Evolutionary conservation across 2,888 invertebrate species (phyloP).

Genomic region (Arge pagana): DNA sequence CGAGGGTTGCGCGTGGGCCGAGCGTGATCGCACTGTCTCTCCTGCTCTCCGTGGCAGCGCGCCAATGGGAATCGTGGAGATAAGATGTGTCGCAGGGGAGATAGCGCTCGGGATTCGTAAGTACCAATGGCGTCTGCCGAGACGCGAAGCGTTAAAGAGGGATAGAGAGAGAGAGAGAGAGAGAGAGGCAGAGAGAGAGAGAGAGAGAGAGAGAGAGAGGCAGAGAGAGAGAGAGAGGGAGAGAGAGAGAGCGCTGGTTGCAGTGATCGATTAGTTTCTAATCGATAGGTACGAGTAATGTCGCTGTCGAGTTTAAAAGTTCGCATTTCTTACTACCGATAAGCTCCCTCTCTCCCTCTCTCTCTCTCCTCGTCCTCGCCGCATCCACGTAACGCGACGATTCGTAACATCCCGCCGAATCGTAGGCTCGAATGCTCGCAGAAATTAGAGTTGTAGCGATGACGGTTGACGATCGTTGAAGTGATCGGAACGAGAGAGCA

Average conservation of each 20-base stretch:
- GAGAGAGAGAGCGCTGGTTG: slow-evolving; percentile 17
- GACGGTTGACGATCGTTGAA: too few relatives aligned
- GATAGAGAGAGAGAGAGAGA: slow-evolving; percentile 25
- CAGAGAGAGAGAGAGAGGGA: slow-evolving; percentile 6
- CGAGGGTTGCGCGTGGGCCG: slow-evolving; percentile 27
- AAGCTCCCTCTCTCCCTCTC: too few relatives aligned
- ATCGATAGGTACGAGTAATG: too few relatives aligned
- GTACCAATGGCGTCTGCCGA: slow-evolving; percentile 31
- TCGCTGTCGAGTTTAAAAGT: too few relatives aligned
- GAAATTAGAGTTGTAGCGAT: too few relatives aligned
- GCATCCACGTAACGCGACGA: too few relatives aligned
- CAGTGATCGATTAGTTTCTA: too few relatives aligned
- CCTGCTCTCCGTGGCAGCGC: neutral
- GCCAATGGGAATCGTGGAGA: slow-evolving; percentile 17
- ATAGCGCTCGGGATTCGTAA: slow-evolving; percentile 35
- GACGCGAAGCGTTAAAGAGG: slow-evolving; percentile 40
- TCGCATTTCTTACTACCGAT: too few relatives aligned
- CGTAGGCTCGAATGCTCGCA: too few relatives aligned
- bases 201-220: slow-evolving; percentile 41
- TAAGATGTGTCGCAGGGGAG: slow-evolving; percentile 29
- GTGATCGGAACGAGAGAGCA: neutral
- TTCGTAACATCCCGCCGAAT: too few relatives aligned
- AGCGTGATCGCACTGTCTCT: slow-evolving; percentile 4
- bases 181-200: slow-evolving; percentile 19
- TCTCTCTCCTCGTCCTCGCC: too few relatives aligned